Conservation (phyloP, 1,140 invertebrate species). For the Hetaerina americana region DNA sequence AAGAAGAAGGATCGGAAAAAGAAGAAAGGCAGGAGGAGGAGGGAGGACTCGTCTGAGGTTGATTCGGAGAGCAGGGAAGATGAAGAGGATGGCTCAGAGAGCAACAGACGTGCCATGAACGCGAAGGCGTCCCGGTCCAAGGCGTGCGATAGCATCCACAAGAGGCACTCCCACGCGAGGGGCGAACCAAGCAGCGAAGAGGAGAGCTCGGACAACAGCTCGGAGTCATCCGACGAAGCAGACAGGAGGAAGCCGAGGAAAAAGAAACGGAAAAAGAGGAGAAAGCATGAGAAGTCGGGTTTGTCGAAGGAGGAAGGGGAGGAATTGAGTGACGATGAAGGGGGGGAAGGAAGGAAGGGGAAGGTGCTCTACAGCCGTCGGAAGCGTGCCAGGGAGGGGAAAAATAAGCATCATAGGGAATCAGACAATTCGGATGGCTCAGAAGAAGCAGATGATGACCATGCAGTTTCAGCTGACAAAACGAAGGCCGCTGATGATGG, state of each 20-base stretch:
- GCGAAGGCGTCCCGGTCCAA: not conserved
- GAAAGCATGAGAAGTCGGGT: not conserved
- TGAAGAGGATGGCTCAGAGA: constrained; percentile 8
- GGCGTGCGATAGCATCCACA: not conserved
- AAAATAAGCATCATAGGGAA: not conserved
- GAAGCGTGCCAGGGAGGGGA: not conserved
- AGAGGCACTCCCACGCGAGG: not conserved
- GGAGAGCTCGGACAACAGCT: not conserved
- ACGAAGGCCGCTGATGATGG: not conserved
- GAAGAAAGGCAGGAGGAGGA: constrained; percentile 13
- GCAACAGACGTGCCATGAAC: not conserved
- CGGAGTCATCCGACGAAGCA: not conserved
- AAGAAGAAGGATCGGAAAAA: constrained; percentile 13
- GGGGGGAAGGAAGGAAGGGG: not conserved
- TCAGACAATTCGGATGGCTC: not conserved
- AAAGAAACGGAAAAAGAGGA: constrained; percentile 3
- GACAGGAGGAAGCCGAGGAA: not conserved
- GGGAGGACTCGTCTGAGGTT: constrained; percentile 13
- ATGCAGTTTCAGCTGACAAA: not conserved
- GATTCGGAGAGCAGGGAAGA: constrained; percentile 7
- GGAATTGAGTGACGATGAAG: not conserved
- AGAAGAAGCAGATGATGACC: not conserved
- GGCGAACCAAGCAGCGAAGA: not conserved
- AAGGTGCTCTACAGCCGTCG: not conserved
- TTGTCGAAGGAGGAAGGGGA: not conserved